A percentile compares a stretch with the other conserved stretches of the same genome.
These are phyloP conservation scores for Pangasianodon hypophthalmus DNA, from an alignment of 2,113 vertebrate species.

Conservation along the genomic window DNA sequence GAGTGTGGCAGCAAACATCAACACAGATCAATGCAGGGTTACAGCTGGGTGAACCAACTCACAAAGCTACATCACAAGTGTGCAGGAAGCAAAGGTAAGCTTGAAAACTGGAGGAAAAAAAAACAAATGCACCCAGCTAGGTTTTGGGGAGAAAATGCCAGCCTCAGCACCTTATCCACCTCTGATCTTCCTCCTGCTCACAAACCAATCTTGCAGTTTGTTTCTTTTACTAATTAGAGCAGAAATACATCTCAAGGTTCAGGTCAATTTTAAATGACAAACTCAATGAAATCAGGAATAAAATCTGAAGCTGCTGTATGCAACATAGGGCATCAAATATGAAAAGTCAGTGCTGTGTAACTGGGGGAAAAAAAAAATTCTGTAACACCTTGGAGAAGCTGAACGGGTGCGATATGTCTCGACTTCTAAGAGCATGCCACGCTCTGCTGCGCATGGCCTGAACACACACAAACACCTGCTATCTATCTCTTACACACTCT, in stretches of 20 bases:
- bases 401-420: slow-evolving; percentile 20
- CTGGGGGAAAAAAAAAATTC: not conserved
- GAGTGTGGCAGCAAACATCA: not conserved
- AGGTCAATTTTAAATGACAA: not conserved
- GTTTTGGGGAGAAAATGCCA: not conserved
- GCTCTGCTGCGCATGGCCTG: slow-evolving; percentile 37
- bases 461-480: slow-evolving; percentile 43
- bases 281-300: not conserved
- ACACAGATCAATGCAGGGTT: slow-evolving; percentile 25
- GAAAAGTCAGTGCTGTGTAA: not conserved
- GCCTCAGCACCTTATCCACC: not conserved
- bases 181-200: not conserved
- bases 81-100: not conserved
- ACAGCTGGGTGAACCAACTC: not conserved
- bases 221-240: not conserved
- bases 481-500: not conserved
- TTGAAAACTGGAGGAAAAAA: not conserved
- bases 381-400: not conserved
- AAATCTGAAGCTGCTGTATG: not conserved
- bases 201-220: not conserved
- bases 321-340: not conserved
- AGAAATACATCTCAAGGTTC: not conserved
- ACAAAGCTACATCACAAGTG: not conserved
- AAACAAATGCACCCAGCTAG: not conserved
- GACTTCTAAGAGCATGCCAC: not conserved